Evolutionary conservation across 2,797 vertebrate species (phyloP), one percentile per base, ranked within the genome.

Genomic region (Schizothorax lantsangensis): DNA sequence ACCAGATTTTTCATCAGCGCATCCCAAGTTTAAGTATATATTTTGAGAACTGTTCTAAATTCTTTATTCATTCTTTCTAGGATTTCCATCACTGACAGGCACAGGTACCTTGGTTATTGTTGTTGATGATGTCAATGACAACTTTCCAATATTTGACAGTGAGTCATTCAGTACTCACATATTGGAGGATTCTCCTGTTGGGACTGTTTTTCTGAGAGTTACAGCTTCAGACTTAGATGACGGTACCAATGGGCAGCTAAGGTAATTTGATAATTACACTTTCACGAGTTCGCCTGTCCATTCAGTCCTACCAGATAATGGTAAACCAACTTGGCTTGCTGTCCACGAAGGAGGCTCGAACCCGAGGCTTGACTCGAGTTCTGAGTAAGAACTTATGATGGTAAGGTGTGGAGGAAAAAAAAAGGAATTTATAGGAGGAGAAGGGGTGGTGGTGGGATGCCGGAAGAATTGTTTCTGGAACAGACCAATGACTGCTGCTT

Each of bases 111-210:
- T 96, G 23, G 83, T 90, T 10, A 83, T 96, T 59, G 21, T 92
- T 6, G 94, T 96, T 87, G 93, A 95, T 26, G 95, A 96, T 84
- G 49, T 94, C 33, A 96, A 96, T 85, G 96, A 96, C 89, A 96
- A 96, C 62, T 71, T 9, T 45, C 95, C 96, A 66, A 79, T 90
- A 69, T 95, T 96, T 90, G 86, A 86, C 9, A 91, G 93, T 71
- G 91, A 94, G 0, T 62, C 84, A 40, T 93, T 93, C 86, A 92
- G 88, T 88, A 92, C 93, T 71, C 92, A 92, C 12, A 92, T 96
- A 43, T 90, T 87, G 45, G 96, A 96, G 91, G 94, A 95, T 90
- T 92, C 91, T 80, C 90, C 92, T 52, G 12, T 85, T 30, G 95
- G 94, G 74, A 94, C 93, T 0, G 91, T 92, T 79, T 94, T 95